Base-by-base conservation (phyloP, 2,113 vertebrate genomes). In the Sigmodon hispidus region DNA sequence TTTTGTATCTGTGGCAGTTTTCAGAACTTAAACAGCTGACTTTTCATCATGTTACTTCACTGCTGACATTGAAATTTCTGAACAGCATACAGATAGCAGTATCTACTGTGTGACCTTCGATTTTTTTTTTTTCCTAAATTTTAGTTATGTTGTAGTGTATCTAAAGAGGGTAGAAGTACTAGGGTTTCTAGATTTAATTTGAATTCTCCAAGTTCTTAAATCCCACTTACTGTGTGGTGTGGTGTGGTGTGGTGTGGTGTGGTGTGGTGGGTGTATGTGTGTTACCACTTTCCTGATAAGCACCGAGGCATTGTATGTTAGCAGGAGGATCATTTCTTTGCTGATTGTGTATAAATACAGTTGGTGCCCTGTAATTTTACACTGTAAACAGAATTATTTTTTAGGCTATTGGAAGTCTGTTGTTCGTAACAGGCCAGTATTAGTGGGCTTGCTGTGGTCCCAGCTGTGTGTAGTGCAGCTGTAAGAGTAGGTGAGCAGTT, bases 141-240 rank as follows among this genome's bases (percentile, higher is more conserved):
- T 90, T 95, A 83, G 43, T 73, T 89, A 45, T 90, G 48, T 34
- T 89, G 29, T 17, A 90, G 22, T 69, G 5, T 77, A 59, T 24
- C 15, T 96, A 55, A n/a, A 52, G 55, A 76, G 3, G 43, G 59
- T 61, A 16, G 61, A 94, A 61, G 24, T 88, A n/a, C 36, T 92
- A 34, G 52, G 90, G 52, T 94, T 97, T 89, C 26, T 89, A 75
- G 90, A 93, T 84, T 50, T 77, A 93, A 48, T 90, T 93, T 90
- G 31, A 91, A 87, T n/a, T n/a, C 59, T 63, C 84, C 21, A 40
- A 45, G 12, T 72, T 89, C 13, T 89, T 75, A 59, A 96, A 87
- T 22, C 59, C 24, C 45, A 40, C 43, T 81, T 76, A 87, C n/a
- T n/a, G n/a, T n/a, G n/a, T n/a, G n/a, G n/a, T n/a, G n/a, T n/a